phyloP scores from a whole-genome alignment of 2,797 vertebrate genomes.

The Iguana delicatissima region DNA sequence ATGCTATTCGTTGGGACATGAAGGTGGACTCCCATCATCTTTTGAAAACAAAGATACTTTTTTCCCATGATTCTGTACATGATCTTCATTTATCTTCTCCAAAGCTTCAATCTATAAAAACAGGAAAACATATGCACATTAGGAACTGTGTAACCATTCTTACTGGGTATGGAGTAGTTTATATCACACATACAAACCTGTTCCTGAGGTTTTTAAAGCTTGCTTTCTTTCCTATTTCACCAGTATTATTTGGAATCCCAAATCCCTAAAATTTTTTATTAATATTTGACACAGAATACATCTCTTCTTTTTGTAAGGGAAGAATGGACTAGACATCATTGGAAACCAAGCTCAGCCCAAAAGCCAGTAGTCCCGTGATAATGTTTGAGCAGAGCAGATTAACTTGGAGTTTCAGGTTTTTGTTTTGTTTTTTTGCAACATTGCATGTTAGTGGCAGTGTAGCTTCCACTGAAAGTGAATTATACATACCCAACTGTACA shows the following conservation, averaged over 20 bases:
- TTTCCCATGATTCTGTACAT: slow-evolving; percentile 90
- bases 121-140: slow-evolving; percentile 24
- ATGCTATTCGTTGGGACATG: slow-evolving; percentile 77
- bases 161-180: neutral
- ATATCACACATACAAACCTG: neutral
- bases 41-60: slow-evolving; percentile 79
- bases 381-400: too few species aligned
- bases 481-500: too few species aligned
- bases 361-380: too few species aligned
- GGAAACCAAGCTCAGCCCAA: too few species aligned
- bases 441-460: too few species aligned
- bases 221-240: neutral
- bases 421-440: neutral
- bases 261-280: too few species aligned
- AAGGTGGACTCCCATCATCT: slow-evolving; percentile 83
- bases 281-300: too few species aligned
- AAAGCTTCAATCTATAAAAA: slow-evolving; percentile 89
- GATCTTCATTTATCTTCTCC: slow-evolving; percentile 96
- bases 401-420: neutral
- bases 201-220: neutral
- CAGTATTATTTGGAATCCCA: neutral
- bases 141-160: neutral
- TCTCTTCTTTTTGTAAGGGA: too few species aligned
- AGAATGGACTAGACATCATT: too few species aligned
- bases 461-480: too few species aligned